phyloP scores from a whole-genome alignment of 2,113 vertebrate genomes.

The Scomber scombrus region DNA sequence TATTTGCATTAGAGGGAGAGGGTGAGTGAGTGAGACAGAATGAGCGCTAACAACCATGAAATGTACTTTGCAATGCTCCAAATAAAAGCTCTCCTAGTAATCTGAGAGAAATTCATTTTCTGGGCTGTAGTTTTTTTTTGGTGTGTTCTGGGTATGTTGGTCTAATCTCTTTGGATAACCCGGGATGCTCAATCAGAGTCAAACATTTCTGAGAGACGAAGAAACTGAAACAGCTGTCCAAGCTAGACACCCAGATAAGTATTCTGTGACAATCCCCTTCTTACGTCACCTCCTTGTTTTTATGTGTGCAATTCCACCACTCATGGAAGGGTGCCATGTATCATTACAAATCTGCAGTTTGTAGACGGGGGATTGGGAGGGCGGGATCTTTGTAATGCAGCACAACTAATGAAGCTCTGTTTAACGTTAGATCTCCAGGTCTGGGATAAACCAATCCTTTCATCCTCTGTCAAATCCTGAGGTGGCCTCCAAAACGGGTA shows the following conservation, averaged over 20 bases:
- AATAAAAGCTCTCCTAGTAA: slow-evolving; percentile 80
- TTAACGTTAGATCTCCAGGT: slow-evolving; percentile 20
- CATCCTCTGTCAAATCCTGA: slow-evolving; percentile 15
- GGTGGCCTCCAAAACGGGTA: neutral
- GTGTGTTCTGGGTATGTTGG: slow-evolving; percentile 39
- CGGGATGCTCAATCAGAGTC: slow-evolving; percentile 59
- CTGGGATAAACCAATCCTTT: slow-evolving; percentile 6
- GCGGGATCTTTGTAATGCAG: neutral
- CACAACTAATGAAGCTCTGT: neutral
- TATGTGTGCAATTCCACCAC: slow-evolving; percentile 8
- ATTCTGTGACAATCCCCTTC: slow-evolving; percentile 49
- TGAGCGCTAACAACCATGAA: slow-evolving; percentile 64
- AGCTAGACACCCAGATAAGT: slow-evolving; percentile 40
- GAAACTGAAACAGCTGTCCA: slow-evolving; percentile 37
- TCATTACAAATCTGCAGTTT: slow-evolving; percentile 24
- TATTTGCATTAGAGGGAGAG: slow-evolving; percentile 35
- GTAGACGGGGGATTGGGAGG: neutral
- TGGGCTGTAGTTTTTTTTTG: slow-evolving; percentile 37
- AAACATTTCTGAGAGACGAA: slow-evolving; percentile 38
- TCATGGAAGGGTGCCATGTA: neutral
- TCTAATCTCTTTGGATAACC: slow-evolving; percentile 53
- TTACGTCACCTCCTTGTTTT: slow-evolving; percentile 61
- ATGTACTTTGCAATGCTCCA: slow-evolving; percentile 76
- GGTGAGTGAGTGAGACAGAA: slow-evolving; percentile 47
- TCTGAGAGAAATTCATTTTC: slow-evolving; percentile 73